Conservation (phyloP, 2,888 invertebrate species). For the Linnaemya vulpina region DNA sequence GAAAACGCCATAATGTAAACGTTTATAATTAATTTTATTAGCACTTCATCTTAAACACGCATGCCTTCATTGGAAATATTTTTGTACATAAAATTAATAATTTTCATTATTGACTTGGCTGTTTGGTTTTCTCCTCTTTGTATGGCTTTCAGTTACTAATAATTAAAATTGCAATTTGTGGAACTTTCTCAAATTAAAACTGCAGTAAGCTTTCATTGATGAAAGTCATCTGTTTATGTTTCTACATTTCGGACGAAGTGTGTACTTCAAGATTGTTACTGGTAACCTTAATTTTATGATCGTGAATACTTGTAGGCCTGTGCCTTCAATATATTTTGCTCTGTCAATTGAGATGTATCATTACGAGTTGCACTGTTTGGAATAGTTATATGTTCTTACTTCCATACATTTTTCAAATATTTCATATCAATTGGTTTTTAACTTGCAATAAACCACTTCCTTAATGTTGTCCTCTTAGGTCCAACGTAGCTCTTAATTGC, state of each 20-base stretch:
- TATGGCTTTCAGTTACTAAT: constrained; percentile 37
- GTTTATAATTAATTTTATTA: background rate
- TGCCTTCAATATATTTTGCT: constrained; percentile 20
- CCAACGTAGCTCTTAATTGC: no score
- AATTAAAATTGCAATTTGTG: constrained; percentile 49
- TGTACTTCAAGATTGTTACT: constrained; percentile 30
- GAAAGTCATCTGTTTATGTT: constrained; percentile 59
- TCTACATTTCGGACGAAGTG: background rate
- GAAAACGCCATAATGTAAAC: constrained; percentile 44
- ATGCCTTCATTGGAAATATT: constrained; percentile 14
- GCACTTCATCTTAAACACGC: background rate
- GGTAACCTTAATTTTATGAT: constrained; percentile 22
- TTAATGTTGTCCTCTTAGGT: no score
- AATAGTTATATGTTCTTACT: no score
- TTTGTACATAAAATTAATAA: background rate
- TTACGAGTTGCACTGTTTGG: no score
- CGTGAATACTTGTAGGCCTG: constrained; percentile 53
- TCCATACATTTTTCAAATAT: no score
- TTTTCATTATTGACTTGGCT: constrained; percentile 22
- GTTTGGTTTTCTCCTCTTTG: constrained; percentile 25
- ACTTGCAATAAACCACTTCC: no score
- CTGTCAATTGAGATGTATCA: constrained; percentile 35
- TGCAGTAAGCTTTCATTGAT: constrained; percentile 53
- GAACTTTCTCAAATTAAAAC: constrained; percentile 61
- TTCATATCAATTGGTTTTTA: no score